Evolutionary conservation across 2,888 invertebrate genomes (phyloP).

Genomic region (Hoplodrina blanda): DNA sequence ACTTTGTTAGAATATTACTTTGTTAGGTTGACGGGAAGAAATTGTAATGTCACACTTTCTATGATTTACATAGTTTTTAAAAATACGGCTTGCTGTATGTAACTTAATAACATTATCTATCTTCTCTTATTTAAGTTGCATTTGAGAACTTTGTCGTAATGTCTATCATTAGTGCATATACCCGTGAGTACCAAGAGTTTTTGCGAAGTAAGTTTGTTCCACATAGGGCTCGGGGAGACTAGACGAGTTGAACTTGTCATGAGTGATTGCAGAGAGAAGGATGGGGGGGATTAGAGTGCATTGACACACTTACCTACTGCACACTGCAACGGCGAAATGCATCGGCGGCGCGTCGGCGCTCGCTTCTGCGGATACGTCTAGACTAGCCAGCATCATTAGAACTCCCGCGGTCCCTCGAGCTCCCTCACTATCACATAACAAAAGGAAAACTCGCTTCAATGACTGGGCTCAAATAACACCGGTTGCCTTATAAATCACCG

Average conservation of each 20-base stretch:
- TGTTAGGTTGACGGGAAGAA: constrained; percentile 10
- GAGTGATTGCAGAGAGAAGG: constrained; percentile 84
- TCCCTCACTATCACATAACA: constrained; percentile 57
- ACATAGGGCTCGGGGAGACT: constrained; percentile 70
- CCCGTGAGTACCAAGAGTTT: constrained; percentile 54
- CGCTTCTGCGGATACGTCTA: constrained; percentile 78
- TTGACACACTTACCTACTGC: constrained; percentile 90
- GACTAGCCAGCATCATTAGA: constrained; percentile 76
- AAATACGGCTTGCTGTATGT: not conserved
- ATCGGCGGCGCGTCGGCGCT: constrained; percentile 79
- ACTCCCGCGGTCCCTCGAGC: constrained; percentile 67
- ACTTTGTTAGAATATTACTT: constrained; percentile 1
- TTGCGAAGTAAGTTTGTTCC: constrained; percentile 65
- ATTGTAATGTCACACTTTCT: constrained; percentile 19
- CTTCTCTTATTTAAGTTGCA: not conserved
- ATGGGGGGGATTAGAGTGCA: constrained; percentile 87
- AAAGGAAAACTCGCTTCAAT: constrained; percentile 65
- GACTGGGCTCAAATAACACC: constrained; percentile 72
- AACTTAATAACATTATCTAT: not conserved
- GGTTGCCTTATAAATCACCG: constrained; percentile 82
- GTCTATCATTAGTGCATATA: constrained; percentile 26
- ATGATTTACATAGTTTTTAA: constrained; percentile 1
- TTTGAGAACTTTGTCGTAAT: not conserved
- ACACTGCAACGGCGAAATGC: constrained; percentile 87
- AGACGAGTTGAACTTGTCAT: constrained; percentile 85